Percentiles rank a stretch among this genome's conserved stretches.
Evolutionary conservation across 2,797 vertebrate genomes (phyloP).

Genomic region (Melanitta fusca): DNA sequence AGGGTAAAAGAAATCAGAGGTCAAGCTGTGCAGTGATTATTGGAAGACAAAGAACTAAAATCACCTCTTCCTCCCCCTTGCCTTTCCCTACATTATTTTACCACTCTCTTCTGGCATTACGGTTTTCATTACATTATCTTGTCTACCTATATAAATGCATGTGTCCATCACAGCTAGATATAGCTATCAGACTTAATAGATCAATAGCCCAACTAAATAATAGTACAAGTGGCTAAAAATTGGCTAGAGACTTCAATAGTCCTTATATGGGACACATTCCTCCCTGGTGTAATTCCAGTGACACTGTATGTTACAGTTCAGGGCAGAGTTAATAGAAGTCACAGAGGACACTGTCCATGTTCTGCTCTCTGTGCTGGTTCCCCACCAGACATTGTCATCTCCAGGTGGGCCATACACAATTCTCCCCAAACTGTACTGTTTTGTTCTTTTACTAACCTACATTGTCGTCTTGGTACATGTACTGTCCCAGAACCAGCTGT

Average conservation of each 20-base stretch:
- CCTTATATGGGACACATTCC: background rate
- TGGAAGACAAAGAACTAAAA: conserved; percentile 56
- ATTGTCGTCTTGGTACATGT: background rate
- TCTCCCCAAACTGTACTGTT: accelerated
- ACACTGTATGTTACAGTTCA: background rate
- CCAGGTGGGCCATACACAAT: background rate
- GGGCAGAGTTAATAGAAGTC: background rate
- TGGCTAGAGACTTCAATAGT: background rate
- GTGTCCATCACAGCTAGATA: conserved; percentile 9
- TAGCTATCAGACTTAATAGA: background rate
- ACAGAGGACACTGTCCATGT: background rate
- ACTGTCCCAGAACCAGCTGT: background rate
- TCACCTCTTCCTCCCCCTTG: background rate
- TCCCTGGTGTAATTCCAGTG: background rate
- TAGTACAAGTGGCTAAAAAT: background rate
- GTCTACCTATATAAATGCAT: background rate
- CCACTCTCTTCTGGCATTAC: conserved; percentile 1
- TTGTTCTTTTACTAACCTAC: background rate
- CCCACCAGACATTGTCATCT: background rate
- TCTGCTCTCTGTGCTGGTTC: background rate
- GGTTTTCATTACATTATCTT: conserved; percentile 25
- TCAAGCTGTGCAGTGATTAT: conserved; percentile 51
- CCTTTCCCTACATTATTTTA: conserved; percentile 15
- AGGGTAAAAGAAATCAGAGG: conserved; percentile 62
- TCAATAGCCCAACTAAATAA: conserved; percentile 33